Base-by-base conservation (phyloP, 1,140 invertebrate genomes). In the Psilanteris sp. region DNA sequence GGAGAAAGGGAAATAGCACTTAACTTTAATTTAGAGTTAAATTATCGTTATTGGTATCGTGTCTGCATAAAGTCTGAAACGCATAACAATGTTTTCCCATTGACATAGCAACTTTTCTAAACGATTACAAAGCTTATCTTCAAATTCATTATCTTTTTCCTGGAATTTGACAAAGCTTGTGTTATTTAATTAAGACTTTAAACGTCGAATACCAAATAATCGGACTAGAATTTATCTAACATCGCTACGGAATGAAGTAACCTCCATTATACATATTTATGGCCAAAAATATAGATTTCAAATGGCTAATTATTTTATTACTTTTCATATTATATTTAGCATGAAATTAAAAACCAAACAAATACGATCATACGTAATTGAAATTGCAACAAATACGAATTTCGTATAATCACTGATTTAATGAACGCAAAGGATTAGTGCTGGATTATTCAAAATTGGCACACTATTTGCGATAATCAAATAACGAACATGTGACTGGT, bases 21-120 rank as follows among this genome's bases (percentile, higher is more conserved):
- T 84, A 79, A 75, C 72, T 80, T 78, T 81, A 81, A 73, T 81
- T 79, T 52, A 61, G 59, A 79, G 72, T 77, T 76, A 76, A 79
- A 81, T 83, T 79, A 79, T 81, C 52, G 57, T 78, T 74, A 78
- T 74, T 78, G 59, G 52, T 48, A 61, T 55, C 71, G 64, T 66
- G 66, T 70, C 55, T 41, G 59, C 36, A 57, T 66, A 14, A 76
- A 76, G 55, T 64, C 50, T 15, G 41, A 57, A 76, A 76, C 72
- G 55, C 57, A 64, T 57, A 70, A 66, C 66, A 64, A 46, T 29
- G 43, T 70, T 70, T 64, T 55, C 72, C 66, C 57, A 54, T 34
- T 66, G 16, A 70, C 43, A 66, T 59, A 44, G 50, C 34, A 66
- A 66, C 52, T 66, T 70, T 66, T 26, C 46, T 15, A 29, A 57